Evolutionary conservation across 2,888 invertebrate genomes (phyloP).

Genomic region (Cephalotes varians): DNA sequence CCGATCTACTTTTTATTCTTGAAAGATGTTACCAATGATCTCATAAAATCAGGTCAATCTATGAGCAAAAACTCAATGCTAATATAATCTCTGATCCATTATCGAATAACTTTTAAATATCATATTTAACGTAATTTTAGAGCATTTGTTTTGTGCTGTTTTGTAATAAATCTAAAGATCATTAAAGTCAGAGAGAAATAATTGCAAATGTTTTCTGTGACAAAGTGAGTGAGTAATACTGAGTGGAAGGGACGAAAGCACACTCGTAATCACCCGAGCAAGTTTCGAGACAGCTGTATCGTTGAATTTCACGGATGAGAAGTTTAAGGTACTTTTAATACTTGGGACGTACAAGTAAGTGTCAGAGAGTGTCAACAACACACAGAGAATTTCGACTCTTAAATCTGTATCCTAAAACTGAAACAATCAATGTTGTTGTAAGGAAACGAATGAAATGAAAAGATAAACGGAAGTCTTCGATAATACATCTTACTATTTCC

Average conservation of each 20-base stretch:
- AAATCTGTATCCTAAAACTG: neutral
- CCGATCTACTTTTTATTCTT: constrained; percentile 25
- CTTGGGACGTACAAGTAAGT: neutral
- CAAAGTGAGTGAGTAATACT: neutral
- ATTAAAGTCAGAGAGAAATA: neutral
- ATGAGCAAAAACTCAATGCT: constrained; percentile 12
- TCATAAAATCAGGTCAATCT: constrained; percentile 27
- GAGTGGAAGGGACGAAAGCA: neutral
- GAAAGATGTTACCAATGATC: constrained; percentile 17
- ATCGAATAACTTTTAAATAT: constrained; percentile 14
- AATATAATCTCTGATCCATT: neutral
- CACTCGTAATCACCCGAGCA: constrained; percentile 26
- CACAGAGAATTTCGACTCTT: neutral
- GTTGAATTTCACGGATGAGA: constrained; percentile 31
- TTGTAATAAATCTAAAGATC: neutral
- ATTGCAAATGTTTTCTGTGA: neutral
- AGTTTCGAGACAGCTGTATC: constrained; percentile 15
- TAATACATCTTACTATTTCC: constrained; percentile 1
- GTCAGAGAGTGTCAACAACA: neutral
- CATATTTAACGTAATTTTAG: neutral
- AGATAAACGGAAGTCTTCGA: constrained; percentile 16
- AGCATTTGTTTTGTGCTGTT: neutral
- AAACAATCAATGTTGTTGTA: constrained; percentile 19
- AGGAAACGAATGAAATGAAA: neutral
- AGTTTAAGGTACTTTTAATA: neutral